Percentiles rank a stretch among this genome's conserved stretches.
phyloP scores from a whole-genome alignment of 2,797 vertebrate species.

The Rhinophrynus dorsalis region DNA sequence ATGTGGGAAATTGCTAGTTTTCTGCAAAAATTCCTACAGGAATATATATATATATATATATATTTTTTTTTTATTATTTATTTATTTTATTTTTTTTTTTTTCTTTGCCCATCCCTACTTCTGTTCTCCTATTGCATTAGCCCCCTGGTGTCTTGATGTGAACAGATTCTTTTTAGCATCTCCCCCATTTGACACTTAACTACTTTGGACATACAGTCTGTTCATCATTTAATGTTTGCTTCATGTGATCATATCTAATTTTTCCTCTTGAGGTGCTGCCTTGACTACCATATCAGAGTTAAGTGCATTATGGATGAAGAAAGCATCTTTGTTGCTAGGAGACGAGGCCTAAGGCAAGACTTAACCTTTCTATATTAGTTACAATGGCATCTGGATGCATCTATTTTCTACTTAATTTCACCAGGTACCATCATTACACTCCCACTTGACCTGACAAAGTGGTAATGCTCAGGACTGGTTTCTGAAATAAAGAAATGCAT shows the following conservation, averaged over 20 bases:
- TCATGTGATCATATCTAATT: slow-evolving; percentile 10
- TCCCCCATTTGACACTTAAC: not conserved
- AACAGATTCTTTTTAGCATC: not conserved
- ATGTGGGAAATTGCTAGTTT: no score
- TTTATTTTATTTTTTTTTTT: no score
- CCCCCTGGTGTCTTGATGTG: not conserved
- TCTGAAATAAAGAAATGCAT: no score
- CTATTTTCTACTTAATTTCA: not conserved
- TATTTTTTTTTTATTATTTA: no score
- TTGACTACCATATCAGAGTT: not conserved
- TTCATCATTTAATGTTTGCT: not conserved
- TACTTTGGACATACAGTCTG: slow-evolving; percentile 3
- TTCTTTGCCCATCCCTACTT: no score
- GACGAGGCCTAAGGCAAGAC: not conserved
- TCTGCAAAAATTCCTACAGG: no score
- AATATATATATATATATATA: no score
- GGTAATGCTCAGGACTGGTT: no score
- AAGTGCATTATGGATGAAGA: not conserved
- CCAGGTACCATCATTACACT: not conserved
- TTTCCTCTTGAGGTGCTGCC: not conserved
- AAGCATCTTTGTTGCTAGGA: not conserved
- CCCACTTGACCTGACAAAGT: not conserved
- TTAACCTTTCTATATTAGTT: not conserved
- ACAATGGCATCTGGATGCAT: not conserved
- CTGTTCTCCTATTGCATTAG: no score